Evolutionary conservation across 2,113 vertebrate species (phyloP).

Genomic region (Scolopax mira): DNA sequence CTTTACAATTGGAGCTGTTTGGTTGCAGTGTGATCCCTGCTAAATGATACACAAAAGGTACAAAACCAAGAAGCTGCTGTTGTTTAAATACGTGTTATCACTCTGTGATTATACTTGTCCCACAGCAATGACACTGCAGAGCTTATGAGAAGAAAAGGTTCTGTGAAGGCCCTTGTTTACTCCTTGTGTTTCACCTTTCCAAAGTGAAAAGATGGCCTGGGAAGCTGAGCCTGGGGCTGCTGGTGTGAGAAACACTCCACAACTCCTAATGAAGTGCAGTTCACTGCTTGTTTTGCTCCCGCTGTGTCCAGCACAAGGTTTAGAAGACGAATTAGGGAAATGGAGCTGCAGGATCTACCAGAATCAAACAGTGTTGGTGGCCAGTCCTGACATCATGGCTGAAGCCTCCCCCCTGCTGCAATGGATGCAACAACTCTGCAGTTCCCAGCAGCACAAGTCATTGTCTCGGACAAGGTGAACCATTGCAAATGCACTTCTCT

Average conservation of each 20-base stretch:
- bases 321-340: background rate
- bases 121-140: background rate
- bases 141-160: background rate
- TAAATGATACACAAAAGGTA: background rate
- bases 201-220: accelerated
- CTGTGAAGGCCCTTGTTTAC: background rate
- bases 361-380: background rate
- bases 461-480: background rate
- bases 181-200: background rate
- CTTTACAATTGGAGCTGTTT: background rate
- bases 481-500: background rate
- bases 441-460: background rate
- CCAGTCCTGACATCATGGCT: background rate
- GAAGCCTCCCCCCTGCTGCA: background rate
- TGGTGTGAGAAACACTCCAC: background rate
- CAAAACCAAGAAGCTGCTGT: background rate
- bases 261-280: background rate
- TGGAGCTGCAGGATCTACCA: background rate
- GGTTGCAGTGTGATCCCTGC: background rate
- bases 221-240: background rate
- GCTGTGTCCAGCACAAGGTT: background rate
- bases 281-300: background rate
- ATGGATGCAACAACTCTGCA: background rate
- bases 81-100: background rate
- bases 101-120: background rate